Percentiles rank a stretch among this genome's conserved stretches.
Conservation (phyloP, 2,888 invertebrate species). For the Blomia tropicalis region DNA sequence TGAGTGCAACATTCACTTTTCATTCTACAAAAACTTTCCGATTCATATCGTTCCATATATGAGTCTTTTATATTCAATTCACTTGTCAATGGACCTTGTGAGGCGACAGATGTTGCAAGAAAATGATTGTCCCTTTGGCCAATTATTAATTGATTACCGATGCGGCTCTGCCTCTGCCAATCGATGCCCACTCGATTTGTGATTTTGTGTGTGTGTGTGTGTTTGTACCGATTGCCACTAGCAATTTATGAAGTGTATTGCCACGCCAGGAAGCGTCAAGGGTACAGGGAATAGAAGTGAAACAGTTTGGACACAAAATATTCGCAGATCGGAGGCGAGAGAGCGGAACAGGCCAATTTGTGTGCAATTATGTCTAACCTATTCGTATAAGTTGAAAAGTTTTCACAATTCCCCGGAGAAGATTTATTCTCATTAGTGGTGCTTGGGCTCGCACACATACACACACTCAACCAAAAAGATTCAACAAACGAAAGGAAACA, state of each 20-base stretch:
- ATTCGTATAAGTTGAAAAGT: constrained; percentile 8
- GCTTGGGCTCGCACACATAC: no score
- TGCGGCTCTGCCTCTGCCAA: no score
- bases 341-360: not conserved
- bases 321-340: no score
- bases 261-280: not conserved
- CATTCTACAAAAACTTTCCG: no score
- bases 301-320: not conserved
- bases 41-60: no score
- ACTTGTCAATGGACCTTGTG: not conserved
- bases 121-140: not conserved
- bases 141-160: not conserved
- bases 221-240: no score
- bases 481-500: no score
- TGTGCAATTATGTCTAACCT: constrained; percentile 4
- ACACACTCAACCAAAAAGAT: no score
- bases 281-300: not conserved
- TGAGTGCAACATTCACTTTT: no score
- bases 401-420: constrained; percentile 15
- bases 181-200: no score
- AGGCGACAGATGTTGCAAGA: not conserved
- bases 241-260: not conserved
- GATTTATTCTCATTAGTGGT: constrained; percentile 18
- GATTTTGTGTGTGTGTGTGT: no score
- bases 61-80: not conserved